Conservation (phyloP, 2,888 invertebrate genomes). For the Drosophila dives region DNA sequence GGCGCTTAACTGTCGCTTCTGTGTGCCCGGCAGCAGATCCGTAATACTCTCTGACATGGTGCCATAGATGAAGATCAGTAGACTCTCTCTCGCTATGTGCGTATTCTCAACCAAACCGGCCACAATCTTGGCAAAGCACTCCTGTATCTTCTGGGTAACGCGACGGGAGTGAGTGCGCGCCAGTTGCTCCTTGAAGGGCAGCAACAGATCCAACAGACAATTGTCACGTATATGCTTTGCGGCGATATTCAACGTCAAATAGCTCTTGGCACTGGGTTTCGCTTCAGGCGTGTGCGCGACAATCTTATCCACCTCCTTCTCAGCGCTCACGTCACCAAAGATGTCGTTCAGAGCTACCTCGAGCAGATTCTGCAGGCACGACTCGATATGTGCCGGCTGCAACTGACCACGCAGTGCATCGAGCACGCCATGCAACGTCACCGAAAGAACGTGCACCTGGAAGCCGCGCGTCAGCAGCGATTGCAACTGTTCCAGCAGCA, state of each 20-base stretch:
- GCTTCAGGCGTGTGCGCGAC: slow-evolving; percentile 93
- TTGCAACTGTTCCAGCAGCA: slow-evolving; percentile 92
- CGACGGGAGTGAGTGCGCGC: slow-evolving; percentile 92
- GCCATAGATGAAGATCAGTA: slow-evolving; percentile 93
- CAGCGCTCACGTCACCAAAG: slow-evolving; percentile 94
- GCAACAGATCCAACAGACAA: slow-evolving; percentile 90
- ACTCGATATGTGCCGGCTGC: slow-evolving; percentile 91
- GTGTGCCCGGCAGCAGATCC: slow-evolving; percentile 87
- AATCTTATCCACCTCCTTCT: slow-evolving; percentile 95
- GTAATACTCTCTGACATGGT: slow-evolving; percentile 93
- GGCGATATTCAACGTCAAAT: slow-evolving; percentile 92
- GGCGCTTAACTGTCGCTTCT: slow-evolving; percentile 85
- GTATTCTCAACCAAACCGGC: slow-evolving; percentile 93
- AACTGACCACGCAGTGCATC: slow-evolving; percentile 90
- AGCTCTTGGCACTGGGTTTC: slow-evolving; percentile 93
- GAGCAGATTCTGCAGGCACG: slow-evolving; percentile 90
- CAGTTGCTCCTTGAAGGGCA: slow-evolving; percentile 93
- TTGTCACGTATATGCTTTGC: slow-evolving; percentile 92
- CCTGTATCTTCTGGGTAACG: slow-evolving; percentile 91
- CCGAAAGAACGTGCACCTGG: slow-evolving; percentile 96
- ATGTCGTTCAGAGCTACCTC: slow-evolving; percentile 95
- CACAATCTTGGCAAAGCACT: slow-evolving; percentile 91
- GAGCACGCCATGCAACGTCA: slow-evolving; percentile 93
- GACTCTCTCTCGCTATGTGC: slow-evolving; percentile 89
- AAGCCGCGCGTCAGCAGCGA: slow-evolving; percentile 93